Evolutionary conservation across 2,797 vertebrate genomes (phyloP), one percentile per base, ranked within the genome.

Genomic region (Gallinago stenura): DNA sequence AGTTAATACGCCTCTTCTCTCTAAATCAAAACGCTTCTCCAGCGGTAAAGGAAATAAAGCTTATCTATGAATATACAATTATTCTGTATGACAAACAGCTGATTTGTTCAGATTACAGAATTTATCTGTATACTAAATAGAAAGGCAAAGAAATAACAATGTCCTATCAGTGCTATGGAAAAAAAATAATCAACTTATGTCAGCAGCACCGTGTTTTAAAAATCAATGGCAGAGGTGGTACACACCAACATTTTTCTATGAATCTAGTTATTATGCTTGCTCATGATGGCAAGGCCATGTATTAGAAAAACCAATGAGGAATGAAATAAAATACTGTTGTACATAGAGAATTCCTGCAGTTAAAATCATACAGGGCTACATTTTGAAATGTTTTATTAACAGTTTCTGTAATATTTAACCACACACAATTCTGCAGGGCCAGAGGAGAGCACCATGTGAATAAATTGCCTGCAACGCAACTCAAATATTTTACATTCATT

Each of bases 1-100:
- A 76, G 45, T 17, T 65, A 54, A 80, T 25, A 30, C 12, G 16
- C 14, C 18, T 82, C 46, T 56, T 66, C 26, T 43, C 76, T 80
- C 72, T 70, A 83, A 83, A 90, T 70, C 77, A 41, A 26, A 95
- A 16, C 64, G 21, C 43, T 57, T 84, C 50, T 54, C 53, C 7
- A 4, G 43, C 88, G 81, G 60, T 4, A 91, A 73, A 75, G 22
- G 76, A 60, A 90, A 81, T 62, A 68, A 88, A 90, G 48, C 61
- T 93, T 70, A 91, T 93, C 93, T 91, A 22, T 54, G 62, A 86
- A 68, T 69, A 87, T 15, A 35, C 51, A 90, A 39, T 92, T 89
- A 69, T 54, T 89, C 19, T 2, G n/a, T 33, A 43, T 20, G 62
- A 90, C 66, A 90, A 86, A 83, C 14, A 33, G 15, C 35, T 25